These are phyloP conservation scores for Liasis olivaceus DNA, from an alignment of 2,797 vertebrate genomes.

Conservation along the genomic window DNA sequence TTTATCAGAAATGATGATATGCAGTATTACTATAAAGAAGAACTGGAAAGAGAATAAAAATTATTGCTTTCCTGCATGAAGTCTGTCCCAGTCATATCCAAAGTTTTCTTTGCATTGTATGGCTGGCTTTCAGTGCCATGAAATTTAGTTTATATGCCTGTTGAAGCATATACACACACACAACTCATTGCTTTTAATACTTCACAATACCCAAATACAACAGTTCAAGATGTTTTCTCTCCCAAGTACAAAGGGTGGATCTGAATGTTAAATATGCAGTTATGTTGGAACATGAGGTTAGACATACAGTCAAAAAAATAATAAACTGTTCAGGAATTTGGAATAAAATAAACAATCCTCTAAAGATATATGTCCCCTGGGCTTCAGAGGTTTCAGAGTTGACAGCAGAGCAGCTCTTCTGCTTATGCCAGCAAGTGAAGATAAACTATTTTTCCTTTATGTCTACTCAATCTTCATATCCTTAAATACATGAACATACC, in stretches of 20 bases:
- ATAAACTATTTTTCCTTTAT: slow-evolving; percentile 26
- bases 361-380: slow-evolving; percentile 44
- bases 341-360: slow-evolving; percentile 50
- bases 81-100: background rate
- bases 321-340: slow-evolving; percentile 58
- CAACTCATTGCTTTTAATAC: slow-evolving; percentile 1
- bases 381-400: slow-evolving; percentile 38
- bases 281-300: slow-evolving; percentile 44
- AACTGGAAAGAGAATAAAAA: background rate
- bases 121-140: background rate
- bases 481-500: background rate
- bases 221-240: background rate
- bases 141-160: background rate
- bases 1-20: background rate
- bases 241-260: slow-evolving; percentile 36
- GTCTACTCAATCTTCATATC: slow-evolving; percentile 25
- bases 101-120: background rate
- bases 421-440: slow-evolving; percentile 26
- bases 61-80: background rate
- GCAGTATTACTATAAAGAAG: background rate
- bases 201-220: background rate
- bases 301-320: slow-evolving; percentile 54
- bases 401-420: slow-evolving; percentile 30
- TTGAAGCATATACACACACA: slow-evolving; percentile 22
- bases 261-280: slow-evolving; percentile 61